Evolutionary conservation across 2,113 vertebrate genomes (phyloP), one percentile per base, ranked within the genome.

Genomic region (Pteruthius melanotis): DNA sequence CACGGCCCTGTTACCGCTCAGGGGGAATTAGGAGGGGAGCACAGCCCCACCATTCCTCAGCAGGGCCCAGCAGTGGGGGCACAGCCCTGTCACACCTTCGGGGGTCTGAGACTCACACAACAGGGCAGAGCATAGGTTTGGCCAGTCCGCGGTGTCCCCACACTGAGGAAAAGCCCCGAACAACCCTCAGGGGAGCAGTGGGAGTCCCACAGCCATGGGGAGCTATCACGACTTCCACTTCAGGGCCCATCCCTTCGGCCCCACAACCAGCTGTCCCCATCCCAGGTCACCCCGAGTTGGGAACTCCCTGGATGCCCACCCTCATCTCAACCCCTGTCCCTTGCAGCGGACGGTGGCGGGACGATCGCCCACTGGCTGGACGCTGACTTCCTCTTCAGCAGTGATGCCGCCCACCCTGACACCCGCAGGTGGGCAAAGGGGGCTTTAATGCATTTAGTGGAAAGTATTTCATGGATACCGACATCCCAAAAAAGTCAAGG

Each of bases 301-400:
- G 61, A 33, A 44, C 3, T 3, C 6, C 0, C 2, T 22, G 59
- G 22, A 3, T 7, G 2, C 2, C 35, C 47, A 27, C 11, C 26
- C 30, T 72, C 3, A 27, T 28, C 53, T 56, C 30, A 16, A 15
- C 27, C 10, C 1, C 1, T 42, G 35, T 84, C 20, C 22, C 63
- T 81, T 54, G 3, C 97, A 98, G 98, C 31, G 27, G 94, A 97
- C 0, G 86, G 98, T 15, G 98, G 98, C 0, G 98, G 98, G 11
- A 49, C 9, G 0, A 71, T 98, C 4, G 20, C 97, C 33, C 93
- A 89, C 70, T 18, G 31, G 22, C 26, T 15, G 35, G 93, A 88
- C 0, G 98, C 98, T 0, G 95, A 98, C 8, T 98, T 95, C 75
- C 78, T 98, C 66, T 98, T 98, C 96, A 98, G 98, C 94, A 97